Percentiles rank a stretch among this genome's conserved stretches.
Evolutionary conservation across 2,113 vertebrate genomes (phyloP).

Genomic region (Anser brachyrhynchus): DNA sequence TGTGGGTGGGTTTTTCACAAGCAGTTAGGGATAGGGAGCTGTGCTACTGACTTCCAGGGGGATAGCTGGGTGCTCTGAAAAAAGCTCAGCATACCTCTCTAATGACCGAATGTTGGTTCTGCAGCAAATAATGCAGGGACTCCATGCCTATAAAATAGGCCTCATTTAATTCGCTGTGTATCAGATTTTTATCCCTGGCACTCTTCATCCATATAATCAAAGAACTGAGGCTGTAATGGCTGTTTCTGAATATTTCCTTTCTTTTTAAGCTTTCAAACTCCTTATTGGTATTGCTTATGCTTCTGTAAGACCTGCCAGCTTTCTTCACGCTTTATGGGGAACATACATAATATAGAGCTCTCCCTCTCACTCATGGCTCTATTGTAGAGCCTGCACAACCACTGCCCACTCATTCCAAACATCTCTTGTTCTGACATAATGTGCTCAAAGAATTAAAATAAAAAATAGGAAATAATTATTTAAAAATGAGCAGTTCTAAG

Average conservation of each 20-base stretch:
- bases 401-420: background rate
- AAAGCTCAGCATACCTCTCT: background rate
- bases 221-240: background rate
- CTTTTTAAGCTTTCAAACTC: slow-evolving; percentile 28
- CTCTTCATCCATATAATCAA: background rate
- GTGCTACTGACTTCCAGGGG: background rate
- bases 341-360: background rate
- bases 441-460: background rate
- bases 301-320: slow-evolving; percentile 7
- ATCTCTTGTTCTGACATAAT: slow-evolving; percentile 13
- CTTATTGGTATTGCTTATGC: slow-evolving; percentile 18
- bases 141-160: background rate
- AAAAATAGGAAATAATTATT: background rate
- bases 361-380: background rate
- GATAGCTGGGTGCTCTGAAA: background rate
- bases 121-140: background rate
- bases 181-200: background rate
- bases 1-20: background rate
- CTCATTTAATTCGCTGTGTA: background rate
- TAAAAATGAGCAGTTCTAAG: background rate
- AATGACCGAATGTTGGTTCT: background rate
- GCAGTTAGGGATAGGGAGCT: background rate
- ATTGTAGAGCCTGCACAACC: background rate
- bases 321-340: background rate
- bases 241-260: slow-evolving; percentile 16